Percentiles rank a stretch among this genome's conserved stretches.
Evolutionary conservation across 2,797 vertebrate species (phyloP).

Genomic region (Mycteria americana): DNA sequence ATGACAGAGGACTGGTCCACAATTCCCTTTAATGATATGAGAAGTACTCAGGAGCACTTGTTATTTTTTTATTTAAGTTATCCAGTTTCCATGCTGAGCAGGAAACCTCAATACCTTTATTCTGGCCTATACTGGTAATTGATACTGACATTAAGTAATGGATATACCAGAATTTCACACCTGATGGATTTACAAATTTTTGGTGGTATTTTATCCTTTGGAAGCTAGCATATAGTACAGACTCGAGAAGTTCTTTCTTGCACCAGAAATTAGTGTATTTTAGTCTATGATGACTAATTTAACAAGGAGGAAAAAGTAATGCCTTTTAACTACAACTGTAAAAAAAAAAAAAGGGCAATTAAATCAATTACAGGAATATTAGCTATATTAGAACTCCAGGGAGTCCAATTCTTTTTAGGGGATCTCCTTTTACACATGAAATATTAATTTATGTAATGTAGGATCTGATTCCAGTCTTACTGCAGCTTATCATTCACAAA

Average conservation of each 20-base stretch:
- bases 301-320: not conserved
- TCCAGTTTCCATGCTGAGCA: not conserved
- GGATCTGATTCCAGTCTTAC: not conserved
- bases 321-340: not conserved
- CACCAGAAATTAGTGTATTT: not conserved
- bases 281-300: not conserved
- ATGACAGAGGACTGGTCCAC: not conserved
- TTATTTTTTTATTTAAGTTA: not conserved
- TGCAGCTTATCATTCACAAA: not conserved
- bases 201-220: not conserved
- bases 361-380: not conserved
- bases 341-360: not conserved
- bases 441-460: not conserved
- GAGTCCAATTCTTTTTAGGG: not conserved
- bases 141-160: not conserved
- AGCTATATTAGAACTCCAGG: not conserved
- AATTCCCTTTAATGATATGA: not conserved
- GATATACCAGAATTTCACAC: not conserved
- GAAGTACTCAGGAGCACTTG: not conserved
- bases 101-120: not conserved
- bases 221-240: not conserved
- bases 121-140: not conserved
- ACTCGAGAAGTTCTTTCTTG: not conserved
- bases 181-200: not conserved
- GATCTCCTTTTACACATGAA: not conserved